A percentile compares a stretch with the other conserved stretches of the same genome.
Conservation (phyloP, 2,113 vertebrate species). For the Emydura subglobosa region DNA sequence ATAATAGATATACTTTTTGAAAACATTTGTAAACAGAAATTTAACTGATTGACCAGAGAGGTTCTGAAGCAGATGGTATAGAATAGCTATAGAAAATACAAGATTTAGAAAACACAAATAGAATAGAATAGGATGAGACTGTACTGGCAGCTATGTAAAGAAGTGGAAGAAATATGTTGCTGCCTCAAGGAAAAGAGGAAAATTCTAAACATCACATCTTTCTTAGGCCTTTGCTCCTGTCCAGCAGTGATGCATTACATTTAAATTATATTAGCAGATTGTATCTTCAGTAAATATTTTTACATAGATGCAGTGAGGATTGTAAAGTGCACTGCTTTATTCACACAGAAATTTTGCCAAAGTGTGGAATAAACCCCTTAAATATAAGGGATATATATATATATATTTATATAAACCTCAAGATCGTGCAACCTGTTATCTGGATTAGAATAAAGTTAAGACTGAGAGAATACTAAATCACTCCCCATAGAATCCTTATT, state of each 20-base stretch:
- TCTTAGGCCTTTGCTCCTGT: background rate
- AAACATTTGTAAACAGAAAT: background rate
- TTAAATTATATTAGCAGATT: background rate
- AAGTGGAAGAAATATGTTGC: background rate
- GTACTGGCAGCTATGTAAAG: background rate
- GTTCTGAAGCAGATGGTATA: background rate
- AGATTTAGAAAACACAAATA: accelerated
- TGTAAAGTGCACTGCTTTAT: background rate
- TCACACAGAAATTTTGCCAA: background rate
- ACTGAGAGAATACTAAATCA: background rate
- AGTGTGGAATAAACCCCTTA: background rate
- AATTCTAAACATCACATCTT: accelerated
- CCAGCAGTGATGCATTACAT: background rate
- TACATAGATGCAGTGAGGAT: background rate
- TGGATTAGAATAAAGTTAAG: background rate
- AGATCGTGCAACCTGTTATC: background rate
- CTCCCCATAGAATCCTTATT: background rate
- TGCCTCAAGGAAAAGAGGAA: background rate
- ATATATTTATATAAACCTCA: background rate
- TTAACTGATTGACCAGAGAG: background rate
- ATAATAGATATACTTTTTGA: background rate
- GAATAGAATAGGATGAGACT: background rate
- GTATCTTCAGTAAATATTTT: background rate
- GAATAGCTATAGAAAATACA: background rate
- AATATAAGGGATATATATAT: background rate